Evolutionary conservation across 2,797 vertebrate species (phyloP).

Genomic region (Falco berigora): DNA sequence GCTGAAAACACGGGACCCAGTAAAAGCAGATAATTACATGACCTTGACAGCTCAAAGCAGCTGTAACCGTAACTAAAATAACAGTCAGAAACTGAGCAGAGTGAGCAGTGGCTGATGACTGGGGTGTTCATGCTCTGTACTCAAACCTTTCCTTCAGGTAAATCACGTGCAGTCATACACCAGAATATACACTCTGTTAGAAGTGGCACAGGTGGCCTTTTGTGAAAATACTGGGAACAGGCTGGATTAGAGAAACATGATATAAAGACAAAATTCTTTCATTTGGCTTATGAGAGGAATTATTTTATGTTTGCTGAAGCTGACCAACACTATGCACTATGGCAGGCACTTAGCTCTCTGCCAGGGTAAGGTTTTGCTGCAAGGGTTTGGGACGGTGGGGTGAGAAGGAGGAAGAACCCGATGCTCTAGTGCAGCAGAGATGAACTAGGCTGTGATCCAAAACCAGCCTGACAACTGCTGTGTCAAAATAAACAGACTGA

Average conservation of each 20-base stretch:
- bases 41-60: background rate
- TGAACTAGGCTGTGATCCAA: background rate
- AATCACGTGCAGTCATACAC: background rate
- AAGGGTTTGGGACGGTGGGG: background rate
- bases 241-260: background rate
- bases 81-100: background rate
- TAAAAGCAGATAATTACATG: background rate
- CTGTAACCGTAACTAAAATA: background rate
- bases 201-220: background rate
- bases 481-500: background rate
- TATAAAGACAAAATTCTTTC: background rate
- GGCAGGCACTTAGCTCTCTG: background rate
- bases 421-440: background rate
- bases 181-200: background rate
- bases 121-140: background rate
- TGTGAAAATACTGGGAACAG: background rate
- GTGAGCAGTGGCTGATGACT: background rate
- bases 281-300: background rate
- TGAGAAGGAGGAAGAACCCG: background rate
- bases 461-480: background rate
- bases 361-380: background rate
- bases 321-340: background rate
- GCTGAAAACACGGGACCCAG: background rate
- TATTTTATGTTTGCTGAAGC: background rate
- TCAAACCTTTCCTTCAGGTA: background rate